A percentile compares a stretch with the other conserved stretches of the same genome.
These are phyloP conservation scores for Pyrocephalus nanus DNA, from an alignment of 2,797 vertebrate genomes.

Conservation along the genomic window DNA sequence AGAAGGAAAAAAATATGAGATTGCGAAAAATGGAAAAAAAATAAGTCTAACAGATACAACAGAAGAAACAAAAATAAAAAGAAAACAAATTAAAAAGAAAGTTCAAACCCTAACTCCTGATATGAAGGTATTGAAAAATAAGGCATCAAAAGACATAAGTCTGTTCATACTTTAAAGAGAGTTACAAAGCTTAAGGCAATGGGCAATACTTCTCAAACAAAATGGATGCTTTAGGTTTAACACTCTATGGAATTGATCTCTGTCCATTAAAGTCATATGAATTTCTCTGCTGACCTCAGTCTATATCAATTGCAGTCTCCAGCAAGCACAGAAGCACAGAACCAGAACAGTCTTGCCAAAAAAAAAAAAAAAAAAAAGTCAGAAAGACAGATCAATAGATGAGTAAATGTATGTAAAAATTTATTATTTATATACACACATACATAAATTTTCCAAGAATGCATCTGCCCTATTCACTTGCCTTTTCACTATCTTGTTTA, in stretches of 20 bases:
- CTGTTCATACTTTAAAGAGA: background rate
- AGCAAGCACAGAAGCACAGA: background rate
- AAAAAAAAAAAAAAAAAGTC: too few species aligned
- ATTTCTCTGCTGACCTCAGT: background rate
- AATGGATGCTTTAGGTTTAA: background rate
- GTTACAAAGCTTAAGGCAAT: background rate
- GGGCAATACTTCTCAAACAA: background rate
- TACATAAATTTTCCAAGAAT: background rate
- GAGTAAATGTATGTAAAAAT: background rate
- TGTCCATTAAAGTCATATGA: background rate
- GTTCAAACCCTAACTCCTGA: background rate
- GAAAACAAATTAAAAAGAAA: background rate
- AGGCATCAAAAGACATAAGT: background rate
- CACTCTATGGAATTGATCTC: background rate
- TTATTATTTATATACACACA: background rate
- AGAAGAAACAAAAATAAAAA: background rate
- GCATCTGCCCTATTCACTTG: background rate
- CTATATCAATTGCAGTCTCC: accelerated
- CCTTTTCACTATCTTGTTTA: background rate
- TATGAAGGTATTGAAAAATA: background rate
- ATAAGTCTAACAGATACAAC: background rate
- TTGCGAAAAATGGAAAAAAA: background rate
- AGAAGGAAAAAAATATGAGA: background rate
- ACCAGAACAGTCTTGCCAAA: background rate
- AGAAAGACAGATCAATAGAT: background rate